Conservation (phyloP, 2,888 invertebrate species). For the Caenorhabditis drosophilae region DNA sequence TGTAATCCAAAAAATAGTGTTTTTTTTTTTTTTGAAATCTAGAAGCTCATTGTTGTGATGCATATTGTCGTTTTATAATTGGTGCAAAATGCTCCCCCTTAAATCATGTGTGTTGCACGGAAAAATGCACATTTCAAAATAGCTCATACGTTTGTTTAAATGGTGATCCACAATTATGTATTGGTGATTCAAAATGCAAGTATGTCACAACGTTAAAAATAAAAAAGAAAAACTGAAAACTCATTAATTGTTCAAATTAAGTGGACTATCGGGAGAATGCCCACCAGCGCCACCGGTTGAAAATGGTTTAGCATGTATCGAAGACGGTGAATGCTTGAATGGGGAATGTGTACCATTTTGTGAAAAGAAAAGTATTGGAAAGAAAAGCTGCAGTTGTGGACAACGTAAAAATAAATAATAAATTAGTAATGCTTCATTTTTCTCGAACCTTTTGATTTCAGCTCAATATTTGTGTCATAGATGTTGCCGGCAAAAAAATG, state of each 20-base stretch:
- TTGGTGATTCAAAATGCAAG: constrained; percentile 79
- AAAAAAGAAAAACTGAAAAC: not conserved
- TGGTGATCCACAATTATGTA: constrained; percentile 88
- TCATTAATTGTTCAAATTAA: constrained; percentile 68
- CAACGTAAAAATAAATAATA: constrained; percentile 76
- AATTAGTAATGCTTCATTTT: not conserved
- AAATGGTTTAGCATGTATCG: constrained; percentile 86
- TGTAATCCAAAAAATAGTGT: constrained; percentile 1
- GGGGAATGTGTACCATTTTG: constrained; percentile 95
- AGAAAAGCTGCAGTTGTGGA: constrained; percentile 95
- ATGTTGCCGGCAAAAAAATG: constrained; percentile 78
- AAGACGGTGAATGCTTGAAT: constrained; percentile 83
- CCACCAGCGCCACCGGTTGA: constrained; percentile 85
- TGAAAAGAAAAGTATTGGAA: constrained; percentile 80
- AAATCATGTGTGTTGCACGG: constrained; percentile 88
- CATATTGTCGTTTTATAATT: constrained; percentile 26
- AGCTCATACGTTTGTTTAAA: constrained; percentile 79
- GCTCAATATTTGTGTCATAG: constrained; percentile 90
- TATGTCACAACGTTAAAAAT: constrained; percentile 30
- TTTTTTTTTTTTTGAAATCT: constrained; percentile 1
- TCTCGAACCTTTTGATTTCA: constrained; percentile 72
- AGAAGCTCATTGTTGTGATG: constrained; percentile 36
- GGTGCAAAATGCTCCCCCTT: constrained; percentile 78
- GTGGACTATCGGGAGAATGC: constrained; percentile 82
- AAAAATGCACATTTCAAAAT: constrained; percentile 85